phyloP scores from a whole-genome alignment of 1,140 invertebrate species.

The Monomorium pharaonis region DNA sequence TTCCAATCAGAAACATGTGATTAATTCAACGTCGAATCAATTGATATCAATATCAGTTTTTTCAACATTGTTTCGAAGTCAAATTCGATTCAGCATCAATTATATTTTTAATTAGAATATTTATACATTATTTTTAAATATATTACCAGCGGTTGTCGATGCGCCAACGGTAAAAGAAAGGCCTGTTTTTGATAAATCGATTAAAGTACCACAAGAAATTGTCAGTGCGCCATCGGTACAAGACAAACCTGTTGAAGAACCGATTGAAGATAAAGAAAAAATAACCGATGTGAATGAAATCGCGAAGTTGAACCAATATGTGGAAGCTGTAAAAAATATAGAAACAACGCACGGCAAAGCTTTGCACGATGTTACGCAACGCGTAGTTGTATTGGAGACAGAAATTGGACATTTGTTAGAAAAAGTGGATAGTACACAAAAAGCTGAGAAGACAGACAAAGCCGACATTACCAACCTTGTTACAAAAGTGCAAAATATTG shows the following conservation, averaged over 20 bases:
- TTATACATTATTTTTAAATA: not conserved
- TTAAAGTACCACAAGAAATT: too few species aligned
- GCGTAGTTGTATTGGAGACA: conserved; percentile 73
- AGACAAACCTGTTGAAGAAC: not conserved
- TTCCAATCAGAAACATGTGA: not conserved
- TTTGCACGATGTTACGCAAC: conserved; percentile 68
- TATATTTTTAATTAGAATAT: too few species aligned
- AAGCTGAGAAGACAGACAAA: not conserved
- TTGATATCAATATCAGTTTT: too few species aligned
- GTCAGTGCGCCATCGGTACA: too few species aligned
- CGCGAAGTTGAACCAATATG: not conserved
- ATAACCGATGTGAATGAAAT: not conserved
- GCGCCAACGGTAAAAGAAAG: not conserved
- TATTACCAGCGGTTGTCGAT: not conserved
- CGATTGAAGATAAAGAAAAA: not conserved
- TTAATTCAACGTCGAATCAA: too few species aligned
- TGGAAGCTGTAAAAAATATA: conserved; percentile 63
- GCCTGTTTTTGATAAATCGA: not conserved
- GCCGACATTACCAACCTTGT: conserved; percentile 72
- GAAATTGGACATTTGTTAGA: conserved; percentile 68
- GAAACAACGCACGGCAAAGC: conserved; percentile 72
- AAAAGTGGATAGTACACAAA: conserved; percentile 68
- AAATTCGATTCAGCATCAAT: too few species aligned
- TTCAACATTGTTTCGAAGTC: too few species aligned
- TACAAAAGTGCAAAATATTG: conserved; percentile 77